Evolutionary conservation across 2,888 invertebrate species (phyloP), one percentile per base, ranked within the genome.

Genomic region (Dimorphilus gyrociliatus): DNA sequence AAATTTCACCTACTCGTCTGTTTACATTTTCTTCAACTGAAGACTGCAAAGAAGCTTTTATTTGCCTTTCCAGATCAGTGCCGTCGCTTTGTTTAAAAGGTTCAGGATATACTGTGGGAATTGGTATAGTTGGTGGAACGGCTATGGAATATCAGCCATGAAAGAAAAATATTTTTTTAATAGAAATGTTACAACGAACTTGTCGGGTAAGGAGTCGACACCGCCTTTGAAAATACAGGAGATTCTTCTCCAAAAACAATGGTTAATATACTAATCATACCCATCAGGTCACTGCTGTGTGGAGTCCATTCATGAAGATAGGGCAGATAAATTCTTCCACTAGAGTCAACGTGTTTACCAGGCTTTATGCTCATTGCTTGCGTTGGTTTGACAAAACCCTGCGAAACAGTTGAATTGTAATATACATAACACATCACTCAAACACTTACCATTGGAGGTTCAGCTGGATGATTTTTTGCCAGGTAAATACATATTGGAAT

Each of bases 401-500:
- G n/a, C n/a, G n/a, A n/a, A n/a, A n/a, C n/a, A n/a, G n/a, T n/a
- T n/a, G n/a, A n/a, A n/a, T n/a, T n/a, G n/a, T n/a, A n/a, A n/a
- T n/a, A n/a, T n/a, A n/a, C n/a, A n/a, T n/a, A n/a, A n/a, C n/a
- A n/a, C n/a, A n/a, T n/a, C n/a, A n/a, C n/a, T n/a, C n/a, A n/a
- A n/a, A n/a, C n/a, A n/a, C n/a, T n/a, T 26, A 69, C 69, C 66
- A 94, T 76, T 1, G 97, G 97, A 19, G 92, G 85, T 66, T 86
- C 81, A 56, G 80, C 76, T 0, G 97, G 97, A 69, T 97, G 88
- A 3, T 88, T 90, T 55, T 94, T 88, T 75, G 86, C 78, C 29
- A 97, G 59, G 84, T 86, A 94, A 50, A 97, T 77, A 55, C 81
- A 79, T 23, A 99, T 75, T 10, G 97, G 97, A 60, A 97, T 97